A percentile compares a stretch with the other conserved stretches of the same genome.
Evolutionary conservation across 2,113 vertebrate species (phyloP).

Genomic region (Agapornis roseicollis): DNA sequence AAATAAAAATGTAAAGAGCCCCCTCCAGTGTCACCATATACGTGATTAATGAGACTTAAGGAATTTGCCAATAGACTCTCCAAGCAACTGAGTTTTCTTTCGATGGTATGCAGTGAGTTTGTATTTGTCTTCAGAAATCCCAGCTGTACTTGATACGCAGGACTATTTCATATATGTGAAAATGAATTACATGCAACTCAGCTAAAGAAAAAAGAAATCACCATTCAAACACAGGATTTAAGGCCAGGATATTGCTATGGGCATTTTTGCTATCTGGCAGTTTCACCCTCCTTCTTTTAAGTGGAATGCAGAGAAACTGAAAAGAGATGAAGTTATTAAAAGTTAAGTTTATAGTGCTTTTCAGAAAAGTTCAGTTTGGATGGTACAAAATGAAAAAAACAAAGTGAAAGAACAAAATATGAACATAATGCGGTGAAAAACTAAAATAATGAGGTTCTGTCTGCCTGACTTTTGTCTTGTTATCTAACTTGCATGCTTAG

Average conservation of each 20-base stretch:
- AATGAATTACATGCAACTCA: constrained; percentile 43
- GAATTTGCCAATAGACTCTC: constrained; percentile 69
- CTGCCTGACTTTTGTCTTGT: neutral
- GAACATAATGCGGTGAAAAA: neutral
- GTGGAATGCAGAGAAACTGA: neutral
- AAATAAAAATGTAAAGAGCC: constrained; percentile 68
- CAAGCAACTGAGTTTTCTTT: constrained; percentile 65
- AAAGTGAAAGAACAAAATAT: neutral
- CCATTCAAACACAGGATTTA: neutral
- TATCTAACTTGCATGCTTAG: neutral
- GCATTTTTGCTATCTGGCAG: neutral
- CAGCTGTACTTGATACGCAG: constrained; percentile 52
- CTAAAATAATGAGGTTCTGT: neutral
- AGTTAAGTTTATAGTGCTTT: neutral
- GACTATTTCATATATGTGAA: constrained; percentile 48
- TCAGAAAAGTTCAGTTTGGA: neutral
- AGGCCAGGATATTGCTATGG: neutral
- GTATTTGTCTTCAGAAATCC: constrained; percentile 66
- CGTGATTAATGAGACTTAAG: constrained; percentile 70
- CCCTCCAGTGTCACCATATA: constrained; percentile 64
- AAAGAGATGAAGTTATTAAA: neutral
- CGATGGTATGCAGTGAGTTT: constrained; percentile 72
- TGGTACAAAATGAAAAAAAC: neutral
- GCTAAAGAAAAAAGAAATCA: neutral
- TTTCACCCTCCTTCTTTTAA: neutral